These are phyloP conservation scores for Magallana ariakensis DNA, from an alignment of 1,140 invertebrate species.

Conservation along the genomic window DNA sequence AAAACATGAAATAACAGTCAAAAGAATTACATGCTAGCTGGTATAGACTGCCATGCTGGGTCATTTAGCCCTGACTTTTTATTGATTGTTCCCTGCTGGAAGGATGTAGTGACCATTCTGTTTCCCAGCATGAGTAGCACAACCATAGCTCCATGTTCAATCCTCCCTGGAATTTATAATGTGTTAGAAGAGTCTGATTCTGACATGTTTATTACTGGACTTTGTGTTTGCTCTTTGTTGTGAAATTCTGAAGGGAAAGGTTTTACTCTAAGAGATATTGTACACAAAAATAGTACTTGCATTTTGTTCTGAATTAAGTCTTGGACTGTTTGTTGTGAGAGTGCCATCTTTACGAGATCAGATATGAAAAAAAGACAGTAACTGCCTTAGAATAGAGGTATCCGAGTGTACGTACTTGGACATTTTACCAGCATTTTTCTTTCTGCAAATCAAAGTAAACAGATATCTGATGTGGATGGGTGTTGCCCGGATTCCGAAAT, in stretches of 20 bases:
- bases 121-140: not conserved
- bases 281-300: not conserved
- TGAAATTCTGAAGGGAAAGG: no score
- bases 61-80: not conserved
- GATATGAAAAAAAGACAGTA: not conserved
- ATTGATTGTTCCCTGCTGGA: not conserved
- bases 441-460: not conserved
- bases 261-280: no score
- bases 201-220: no score
- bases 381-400: not conserved
- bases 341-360: not conserved
- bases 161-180: not conserved
- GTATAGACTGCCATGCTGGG: no score
- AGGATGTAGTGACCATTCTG: not conserved
- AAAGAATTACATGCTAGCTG: no score
- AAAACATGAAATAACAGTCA: no score
- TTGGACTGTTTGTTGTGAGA: not conserved
- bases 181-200: no score
- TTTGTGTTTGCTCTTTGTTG: no score
- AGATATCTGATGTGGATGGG: constrained; percentile 14
- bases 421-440: constrained; percentile 6
- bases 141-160: constrained; percentile 7
- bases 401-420: not conserved
- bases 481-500: not conserved
- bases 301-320: not conserved